A percentile compares a stretch with the other conserved stretches of the same genome.
phyloP scores from a whole-genome alignment of 2,113 vertebrate genomes.

The Hystrix cristata region DNA sequence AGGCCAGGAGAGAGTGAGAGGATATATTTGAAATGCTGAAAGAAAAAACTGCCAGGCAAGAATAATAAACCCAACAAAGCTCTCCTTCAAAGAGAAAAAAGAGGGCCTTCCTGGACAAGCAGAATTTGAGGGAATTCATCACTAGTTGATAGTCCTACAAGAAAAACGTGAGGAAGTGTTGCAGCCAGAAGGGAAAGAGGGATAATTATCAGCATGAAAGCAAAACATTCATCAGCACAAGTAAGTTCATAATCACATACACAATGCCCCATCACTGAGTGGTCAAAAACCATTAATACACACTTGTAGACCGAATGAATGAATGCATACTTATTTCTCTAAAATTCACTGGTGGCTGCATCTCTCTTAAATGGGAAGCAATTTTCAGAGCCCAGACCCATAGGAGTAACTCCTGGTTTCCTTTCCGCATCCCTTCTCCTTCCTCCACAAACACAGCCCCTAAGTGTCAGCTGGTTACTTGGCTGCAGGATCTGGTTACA shows the following conservation, averaged over 20 bases:
- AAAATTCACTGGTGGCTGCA: neutral
- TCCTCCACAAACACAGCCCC: neutral
- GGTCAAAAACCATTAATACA: neutral
- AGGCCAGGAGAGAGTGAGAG: neutral
- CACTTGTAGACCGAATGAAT: neutral
- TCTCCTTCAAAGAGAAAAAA: neutral
- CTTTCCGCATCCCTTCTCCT: neutral
- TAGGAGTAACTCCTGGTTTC: neutral
- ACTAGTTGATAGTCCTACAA: neutral
- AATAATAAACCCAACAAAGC: neutral
- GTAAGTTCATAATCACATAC: neutral
- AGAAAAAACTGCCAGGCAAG: neutral
- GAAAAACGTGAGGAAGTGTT: neutral
- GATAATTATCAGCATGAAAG: neutral
- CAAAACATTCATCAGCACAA: neutral
- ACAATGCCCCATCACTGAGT: neutral
- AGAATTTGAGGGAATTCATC: neutral
- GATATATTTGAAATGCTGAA: neutral
- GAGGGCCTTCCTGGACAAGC: neutral
- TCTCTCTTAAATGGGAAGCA: neutral
- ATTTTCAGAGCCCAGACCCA: neutral
- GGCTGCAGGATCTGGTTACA: neutral
- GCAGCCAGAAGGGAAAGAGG: neutral
- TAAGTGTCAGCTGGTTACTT: neutral
- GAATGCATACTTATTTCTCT: neutral